Evolutionary conservation across 1,140 invertebrate species (phyloP).

Genomic region (Homalodisca vitripennis): DNA sequence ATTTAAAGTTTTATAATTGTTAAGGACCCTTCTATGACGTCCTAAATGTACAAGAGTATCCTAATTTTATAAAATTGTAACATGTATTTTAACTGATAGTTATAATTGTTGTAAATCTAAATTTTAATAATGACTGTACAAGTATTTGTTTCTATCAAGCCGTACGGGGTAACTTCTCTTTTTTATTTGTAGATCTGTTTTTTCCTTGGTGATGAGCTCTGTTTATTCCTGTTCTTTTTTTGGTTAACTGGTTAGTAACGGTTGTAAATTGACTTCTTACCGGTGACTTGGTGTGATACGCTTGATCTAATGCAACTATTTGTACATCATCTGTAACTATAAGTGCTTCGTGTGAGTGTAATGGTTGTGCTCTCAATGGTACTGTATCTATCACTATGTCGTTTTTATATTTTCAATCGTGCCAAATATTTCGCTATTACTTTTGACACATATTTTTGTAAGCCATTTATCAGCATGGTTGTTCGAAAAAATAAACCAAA

Average conservation of each 20-base stretch:
- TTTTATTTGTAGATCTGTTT: background rate
- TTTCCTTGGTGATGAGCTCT: background rate
- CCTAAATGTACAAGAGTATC: background rate
- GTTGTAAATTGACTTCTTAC: background rate
- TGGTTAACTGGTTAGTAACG: background rate
- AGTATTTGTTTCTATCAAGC: slow-evolving; percentile 14
- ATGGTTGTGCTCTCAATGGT: slow-evolving; percentile 26
- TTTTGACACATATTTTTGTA: slow-evolving; percentile 29
- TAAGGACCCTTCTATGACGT: background rate
- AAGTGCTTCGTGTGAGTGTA: too few relatives aligned
- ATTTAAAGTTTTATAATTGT: slow-evolving; percentile 9
- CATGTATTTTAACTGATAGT: background rate
- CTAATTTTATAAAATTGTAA: background rate
- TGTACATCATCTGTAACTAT: background rate
- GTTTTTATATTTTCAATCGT: slow-evolving; percentile 11
- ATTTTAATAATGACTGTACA: background rate
- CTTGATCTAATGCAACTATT: background rate
- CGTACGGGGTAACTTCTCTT: background rate
- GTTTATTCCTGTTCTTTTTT: background rate
- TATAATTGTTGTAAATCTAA: background rate
- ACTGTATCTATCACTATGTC: too few relatives aligned
- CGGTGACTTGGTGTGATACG: background rate
- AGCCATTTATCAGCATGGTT: slow-evolving; percentile 14
- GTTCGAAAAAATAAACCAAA: slow-evolving; percentile 9
- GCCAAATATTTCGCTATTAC: slow-evolving; percentile 25